phyloP scores from a whole-genome alignment of 2,113 vertebrate species.

The Oophaga pumilio region DNA sequence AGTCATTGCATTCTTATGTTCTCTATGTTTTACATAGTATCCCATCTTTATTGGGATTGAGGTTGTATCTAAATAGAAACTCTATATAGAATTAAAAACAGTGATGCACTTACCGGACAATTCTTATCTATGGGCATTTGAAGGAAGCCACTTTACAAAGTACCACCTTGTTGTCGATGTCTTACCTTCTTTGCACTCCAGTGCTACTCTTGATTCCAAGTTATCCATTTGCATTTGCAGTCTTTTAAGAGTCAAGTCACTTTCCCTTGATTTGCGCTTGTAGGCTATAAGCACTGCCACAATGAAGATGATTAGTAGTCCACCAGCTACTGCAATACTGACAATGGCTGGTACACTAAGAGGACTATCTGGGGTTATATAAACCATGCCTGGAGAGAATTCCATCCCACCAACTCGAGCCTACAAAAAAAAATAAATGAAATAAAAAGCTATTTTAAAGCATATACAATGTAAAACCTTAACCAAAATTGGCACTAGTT shows the following conservation, averaged over 20 bases:
- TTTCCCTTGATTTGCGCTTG: conserved; percentile 96
- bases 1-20: no score
- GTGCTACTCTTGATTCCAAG: conserved; percentile 95
- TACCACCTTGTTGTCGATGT: neutral
- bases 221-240: conserved; percentile 99
- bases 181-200: conserved; percentile 97
- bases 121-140: neutral
- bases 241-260: conserved; percentile 93
- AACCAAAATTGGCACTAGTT: neutral
- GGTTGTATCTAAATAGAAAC: no score
- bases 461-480: neutral
- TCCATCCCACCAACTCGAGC: conserved; percentile 95
- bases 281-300: conserved; percentile 96
- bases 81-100: no score
- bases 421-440: conserved; percentile 65
- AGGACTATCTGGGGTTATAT: conserved; percentile 94
- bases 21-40: no score
- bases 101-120: neutral
- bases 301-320: conserved; percentile 93
- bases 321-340: conserved; percentile 90
- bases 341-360: conserved; percentile 96
- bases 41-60: no score
- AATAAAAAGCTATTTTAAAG: neutral
- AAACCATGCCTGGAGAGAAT: conserved; percentile 93
- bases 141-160: neutral